phyloP scores from a whole-genome alignment of 1,140 invertebrate genomes.

The Nylanderia fulva region DNA sequence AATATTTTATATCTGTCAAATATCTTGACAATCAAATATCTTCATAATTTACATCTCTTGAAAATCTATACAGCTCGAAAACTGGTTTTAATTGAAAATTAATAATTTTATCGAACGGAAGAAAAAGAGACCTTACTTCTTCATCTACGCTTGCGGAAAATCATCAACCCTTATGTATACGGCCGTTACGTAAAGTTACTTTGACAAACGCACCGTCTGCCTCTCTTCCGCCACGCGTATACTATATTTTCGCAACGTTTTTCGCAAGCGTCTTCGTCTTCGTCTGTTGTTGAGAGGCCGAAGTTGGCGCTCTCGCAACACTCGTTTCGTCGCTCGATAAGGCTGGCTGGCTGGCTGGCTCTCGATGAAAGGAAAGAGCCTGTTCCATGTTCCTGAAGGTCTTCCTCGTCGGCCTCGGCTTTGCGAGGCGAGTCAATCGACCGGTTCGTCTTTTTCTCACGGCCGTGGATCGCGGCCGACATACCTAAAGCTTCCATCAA shows the following conservation, averaged over 20 bases:
- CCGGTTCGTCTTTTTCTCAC: slow-evolving; percentile 78
- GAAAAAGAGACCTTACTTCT: neutral
- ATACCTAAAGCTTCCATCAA: slow-evolving; percentile 80
- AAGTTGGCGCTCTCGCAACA: slow-evolving; percentile 33
- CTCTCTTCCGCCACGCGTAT: slow-evolving; percentile 28
- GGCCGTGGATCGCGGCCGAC: slow-evolving; percentile 72
- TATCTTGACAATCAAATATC: slow-evolving; percentile 1
- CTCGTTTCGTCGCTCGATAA: slow-evolving; percentile 62
- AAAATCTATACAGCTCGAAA: neutral
- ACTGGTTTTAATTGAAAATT: neutral
- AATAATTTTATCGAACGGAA: neutral
- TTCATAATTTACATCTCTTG: neutral
- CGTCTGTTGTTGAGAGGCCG: slow-evolving; percentile 37
- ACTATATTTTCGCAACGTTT: slow-evolving; percentile 62
- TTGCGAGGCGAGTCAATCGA: slow-evolving; percentile 64
- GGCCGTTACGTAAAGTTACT: slow-evolving; percentile 47
- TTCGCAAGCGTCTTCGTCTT: slow-evolving; percentile 40
- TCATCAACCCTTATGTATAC: neutral
- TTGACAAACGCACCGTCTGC: slow-evolving; percentile 41
- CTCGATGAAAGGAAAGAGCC: slow-evolving; percentile 72
- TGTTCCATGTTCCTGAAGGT: slow-evolving; percentile 71
- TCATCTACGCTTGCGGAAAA: neutral
- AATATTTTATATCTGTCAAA: too few species aligned
- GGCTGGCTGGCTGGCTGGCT: slow-evolving; percentile 51
- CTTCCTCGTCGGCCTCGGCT: slow-evolving; percentile 73